Base-by-base conservation (phyloP, 2,888 invertebrate genomes). In the Ypsolopha scabrella region DNA sequence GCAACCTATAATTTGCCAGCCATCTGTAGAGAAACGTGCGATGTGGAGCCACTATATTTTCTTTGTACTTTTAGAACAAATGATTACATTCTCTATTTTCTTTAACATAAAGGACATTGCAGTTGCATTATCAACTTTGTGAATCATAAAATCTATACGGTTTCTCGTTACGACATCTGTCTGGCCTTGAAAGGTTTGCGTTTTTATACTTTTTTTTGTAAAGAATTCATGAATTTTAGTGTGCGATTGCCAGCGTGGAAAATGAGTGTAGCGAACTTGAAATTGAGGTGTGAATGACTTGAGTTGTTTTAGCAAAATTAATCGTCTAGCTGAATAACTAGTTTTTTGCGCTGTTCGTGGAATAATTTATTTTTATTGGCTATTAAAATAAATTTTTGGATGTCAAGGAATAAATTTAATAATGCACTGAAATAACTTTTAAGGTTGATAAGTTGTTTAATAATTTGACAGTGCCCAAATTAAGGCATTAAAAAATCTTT, bases 11-110 rank as follows among this genome's bases (percentile, higher is more conserved):
- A 45, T 45, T 45, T 45, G 45, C 45, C n/a, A 45, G 33, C 45
- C 45, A 45, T 45, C 45, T 45, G 45, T 34, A 45, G 45, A 43
- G 43, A 43, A 43, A 45, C 45, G 45, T n/a, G 45, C 24, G 24
- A 24, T 24, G 24, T 44, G 7, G 33, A 44, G 9, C 24, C 44
- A 44, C 2, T 24, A 44, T 24, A 44, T n/a, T 24, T 43, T 13
- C 14, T 13, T 43, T 43, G 0, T 14, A 24, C 43, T 6, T 14
- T 8, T 4, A 9, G 9, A 24, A 43, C 43, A 43, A 43, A 24
- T 24, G 24, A 7, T 10, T 45, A 6, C n/a, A 33, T n/a, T 7
- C 34, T 33, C 10, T 45, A 45, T 34, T 24, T 10, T 34, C 7
- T 33, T 10, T 10, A 3, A 45, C 24, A 45, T 45, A 45, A 13